A percentile compares a stretch with the other conserved stretches of the same genome.
phyloP scores from a whole-genome alignment of 2,113 vertebrate genomes.

The Ovis canadensis region DNA sequence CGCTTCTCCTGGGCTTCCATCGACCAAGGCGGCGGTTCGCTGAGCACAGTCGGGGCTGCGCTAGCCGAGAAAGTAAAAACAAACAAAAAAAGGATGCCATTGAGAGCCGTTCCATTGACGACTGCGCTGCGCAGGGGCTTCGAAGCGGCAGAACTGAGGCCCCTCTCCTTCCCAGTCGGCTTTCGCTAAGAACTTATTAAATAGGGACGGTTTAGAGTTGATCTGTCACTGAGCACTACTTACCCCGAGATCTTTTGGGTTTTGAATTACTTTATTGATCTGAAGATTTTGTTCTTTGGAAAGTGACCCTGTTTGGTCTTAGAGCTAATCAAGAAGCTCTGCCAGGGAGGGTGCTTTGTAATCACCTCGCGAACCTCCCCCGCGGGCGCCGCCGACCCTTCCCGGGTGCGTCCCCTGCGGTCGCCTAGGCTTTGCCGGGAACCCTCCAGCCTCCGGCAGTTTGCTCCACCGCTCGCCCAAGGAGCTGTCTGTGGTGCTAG shows the following conservation, averaged over 20 bases:
- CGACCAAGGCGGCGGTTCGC: background rate
- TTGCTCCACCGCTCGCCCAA: background rate
- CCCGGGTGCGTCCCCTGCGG: background rate
- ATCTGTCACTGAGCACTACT: conserved; percentile 52
- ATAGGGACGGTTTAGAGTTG: conserved; percentile 19
- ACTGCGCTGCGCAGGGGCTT: background rate
- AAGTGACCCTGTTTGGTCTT: conserved; percentile 57
- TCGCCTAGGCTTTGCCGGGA: background rate
- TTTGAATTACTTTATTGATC: conserved; percentile 59
- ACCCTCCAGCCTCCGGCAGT: rapidly evolving
- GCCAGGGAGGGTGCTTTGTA: background rate
- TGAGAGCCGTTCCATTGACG: background rate
- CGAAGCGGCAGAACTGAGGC: background rate
- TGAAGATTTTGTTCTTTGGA: conserved; percentile 63
- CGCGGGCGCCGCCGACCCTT: background rate
- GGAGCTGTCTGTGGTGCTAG: conserved; percentile 78
- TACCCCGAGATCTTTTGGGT: conserved; percentile 48
- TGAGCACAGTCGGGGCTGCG: background rate
- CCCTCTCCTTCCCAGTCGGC: background rate
- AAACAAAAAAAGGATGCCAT: background rate
- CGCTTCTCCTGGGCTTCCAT: background rate
- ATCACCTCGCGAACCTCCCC: background rate
- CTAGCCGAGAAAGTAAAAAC: background rate
- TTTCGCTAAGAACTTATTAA: conserved; percentile 51
- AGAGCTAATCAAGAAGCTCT: conserved; percentile 44